Evolutionary conservation across 2,888 invertebrate species (phyloP), one percentile per base, ranked within the genome.

Genomic region (Thalpophila matura): DNA sequence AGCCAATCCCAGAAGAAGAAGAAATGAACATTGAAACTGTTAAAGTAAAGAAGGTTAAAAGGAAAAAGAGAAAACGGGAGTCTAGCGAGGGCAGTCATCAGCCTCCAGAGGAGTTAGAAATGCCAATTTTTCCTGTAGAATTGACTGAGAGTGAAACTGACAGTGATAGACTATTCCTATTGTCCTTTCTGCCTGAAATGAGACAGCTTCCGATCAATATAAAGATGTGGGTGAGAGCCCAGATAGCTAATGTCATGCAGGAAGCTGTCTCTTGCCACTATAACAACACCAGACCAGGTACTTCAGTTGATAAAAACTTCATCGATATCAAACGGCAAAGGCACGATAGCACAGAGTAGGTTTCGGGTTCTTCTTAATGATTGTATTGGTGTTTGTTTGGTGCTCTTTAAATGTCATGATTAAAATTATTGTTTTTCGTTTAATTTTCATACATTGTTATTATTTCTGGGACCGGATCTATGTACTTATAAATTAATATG

Each of bases 141-240:
- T 66, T 89, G 7, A 51, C 85, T 0, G 88, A 91, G 18, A 70
- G 27, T 14, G 91, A 92, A 4, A 72, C 76, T 2, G 94, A 95
- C 62, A 89, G 89, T 58, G 94, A 94, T 45, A 89, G 80, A 31
- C 66, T 93, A 61, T 95, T 94, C 54, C 82, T 95, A 1, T 73
- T 94, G 26, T 94, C 94, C 0, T 94, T 94, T 63, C 78, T 93
- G 20, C 94, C 94, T 7, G 94, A 95, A 80, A 91, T 95, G 89
- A 86, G 89, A 51, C 92, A 91, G 71, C 70, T 95, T 22, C 94
- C 94, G 0, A 65, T 88, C 1, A 87, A 93, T 71, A 85, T 93
- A 22, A 94, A 94, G 83, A 94, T 95, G 94, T 95, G 95, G 95
- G 91, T 90, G 47, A 71, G 94, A 14, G 89, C 93, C 0, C 93